Conservation (phyloP, 2,888 invertebrate genomes). For the Congeria kusceri region DNA sequence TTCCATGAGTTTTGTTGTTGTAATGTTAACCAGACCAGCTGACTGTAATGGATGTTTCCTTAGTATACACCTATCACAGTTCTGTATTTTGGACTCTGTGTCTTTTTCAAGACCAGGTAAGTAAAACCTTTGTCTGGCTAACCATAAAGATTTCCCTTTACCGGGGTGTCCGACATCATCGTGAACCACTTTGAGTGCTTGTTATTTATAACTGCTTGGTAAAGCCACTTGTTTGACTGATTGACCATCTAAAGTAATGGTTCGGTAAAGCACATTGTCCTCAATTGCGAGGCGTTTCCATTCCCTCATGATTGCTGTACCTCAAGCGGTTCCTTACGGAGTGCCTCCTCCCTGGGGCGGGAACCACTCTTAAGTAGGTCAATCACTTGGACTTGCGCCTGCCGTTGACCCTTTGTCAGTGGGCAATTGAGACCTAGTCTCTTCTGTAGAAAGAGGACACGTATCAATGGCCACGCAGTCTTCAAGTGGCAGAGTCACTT, state of each 20-base stretch:
- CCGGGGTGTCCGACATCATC: constrained; percentile 1
- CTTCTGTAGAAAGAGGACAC: background rate
- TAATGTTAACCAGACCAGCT: too few species aligned
- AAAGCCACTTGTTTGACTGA: constrained; percentile 4
- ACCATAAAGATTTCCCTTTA: background rate
- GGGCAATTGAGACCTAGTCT: background rate
- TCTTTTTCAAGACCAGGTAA: too few species aligned
- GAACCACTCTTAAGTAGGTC: background rate
- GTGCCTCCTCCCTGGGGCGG: background rate
- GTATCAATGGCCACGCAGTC: background rate
- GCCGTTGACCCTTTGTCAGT: background rate
- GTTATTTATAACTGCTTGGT: background rate
- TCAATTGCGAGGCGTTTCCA: constrained; percentile 1
- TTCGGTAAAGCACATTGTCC: constrained; percentile 8
- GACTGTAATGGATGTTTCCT: too few species aligned
- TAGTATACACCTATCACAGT: too few species aligned
- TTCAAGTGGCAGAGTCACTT: background rate
- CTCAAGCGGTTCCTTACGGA: constrained; percentile 3
- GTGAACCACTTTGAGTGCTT: background rate
- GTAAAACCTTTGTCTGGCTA: too few species aligned
- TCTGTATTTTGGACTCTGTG: too few species aligned
- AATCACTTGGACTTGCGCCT: background rate
- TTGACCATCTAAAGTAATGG: constrained; percentile 9
- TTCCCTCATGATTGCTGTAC: constrained; percentile 16
- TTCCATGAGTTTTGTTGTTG: too few species aligned